phyloP scores from a whole-genome alignment of 2,888 invertebrate species.

The Ichneumoninae sp. region DNA sequence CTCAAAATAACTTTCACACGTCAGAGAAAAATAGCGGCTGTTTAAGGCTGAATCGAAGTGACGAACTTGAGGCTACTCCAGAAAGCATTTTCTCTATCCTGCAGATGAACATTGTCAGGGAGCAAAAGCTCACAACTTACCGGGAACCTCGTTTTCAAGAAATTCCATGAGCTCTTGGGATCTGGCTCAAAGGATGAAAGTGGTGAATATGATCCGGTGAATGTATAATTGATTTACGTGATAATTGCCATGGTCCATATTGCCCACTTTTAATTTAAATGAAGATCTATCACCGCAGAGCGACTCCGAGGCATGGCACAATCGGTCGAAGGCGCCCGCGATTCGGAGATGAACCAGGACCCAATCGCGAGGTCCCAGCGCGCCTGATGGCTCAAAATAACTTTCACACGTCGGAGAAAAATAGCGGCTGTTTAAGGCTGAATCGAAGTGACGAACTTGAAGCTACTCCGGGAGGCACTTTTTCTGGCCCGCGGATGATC shows the following conservation, averaged over 20 bases:
- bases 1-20: slow-evolving; percentile 72
- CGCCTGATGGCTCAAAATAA: slow-evolving; percentile 71
- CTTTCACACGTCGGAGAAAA: slow-evolving; percentile 67
- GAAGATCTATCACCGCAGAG: neutral
- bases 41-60: slow-evolving; percentile 69
- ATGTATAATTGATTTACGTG: neutral
- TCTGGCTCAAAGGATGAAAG: too few relatives aligned
- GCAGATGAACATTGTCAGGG: slow-evolving; percentile 76
- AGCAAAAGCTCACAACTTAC: slow-evolving; percentile 76
- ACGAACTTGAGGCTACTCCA: slow-evolving; percentile 72
- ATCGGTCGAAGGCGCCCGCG: neutral
- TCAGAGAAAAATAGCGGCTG: slow-evolving; percentile 67
- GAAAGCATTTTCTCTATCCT: slow-evolving; percentile 77
- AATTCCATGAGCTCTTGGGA: too few relatives aligned
- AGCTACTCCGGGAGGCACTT: slow-evolving; percentile 77
- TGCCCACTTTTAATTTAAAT: neutral
- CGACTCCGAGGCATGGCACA: neutral
- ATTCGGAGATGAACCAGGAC: neutral
- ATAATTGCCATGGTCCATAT: neutral
- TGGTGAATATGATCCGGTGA: too few relatives aligned
- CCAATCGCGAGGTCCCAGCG: neutral
- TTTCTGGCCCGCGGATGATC: slow-evolving; percentile 76
- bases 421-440: slow-evolving; percentile 68
- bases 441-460: slow-evolving; percentile 68
- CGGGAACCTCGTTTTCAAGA: too few relatives aligned